phyloP scores from a whole-genome alignment of 2,888 invertebrate species.

The Yponomeuta plumbellus region DNA sequence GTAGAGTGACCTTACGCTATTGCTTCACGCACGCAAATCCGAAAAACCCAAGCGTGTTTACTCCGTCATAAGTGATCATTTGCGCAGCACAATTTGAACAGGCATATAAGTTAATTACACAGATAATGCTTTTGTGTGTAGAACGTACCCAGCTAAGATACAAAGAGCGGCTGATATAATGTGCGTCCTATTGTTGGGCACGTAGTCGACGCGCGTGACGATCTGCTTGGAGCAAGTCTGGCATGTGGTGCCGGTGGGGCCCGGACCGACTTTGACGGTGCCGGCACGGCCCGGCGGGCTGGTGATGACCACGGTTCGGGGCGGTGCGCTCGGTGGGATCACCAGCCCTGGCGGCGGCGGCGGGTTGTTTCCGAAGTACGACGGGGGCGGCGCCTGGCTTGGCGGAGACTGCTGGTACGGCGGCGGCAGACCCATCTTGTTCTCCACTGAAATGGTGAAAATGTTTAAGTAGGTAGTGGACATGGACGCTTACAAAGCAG shows the following conservation, averaged over 20 bases:
- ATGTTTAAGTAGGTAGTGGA: not conserved
- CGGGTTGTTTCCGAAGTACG: slow-evolving; percentile 62
- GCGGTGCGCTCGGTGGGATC: slow-evolving; percentile 37
- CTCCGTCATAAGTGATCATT: too few species aligned
- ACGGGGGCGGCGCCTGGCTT: slow-evolving; percentile 60
- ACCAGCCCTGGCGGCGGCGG: slow-evolving; percentile 52
- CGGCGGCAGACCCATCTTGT: slow-evolving; percentile 68
- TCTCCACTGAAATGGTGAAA: slow-evolving; percentile 60
- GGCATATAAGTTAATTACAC: not conserved
- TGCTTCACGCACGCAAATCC: too few species aligned
- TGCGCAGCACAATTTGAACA: too few species aligned
- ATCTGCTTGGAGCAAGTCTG: slow-evolving; percentile 57
- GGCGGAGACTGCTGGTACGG: slow-evolving; percentile 58
- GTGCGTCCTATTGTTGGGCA: slow-evolving; percentile 65
- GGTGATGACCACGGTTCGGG: slow-evolving; percentile 56
- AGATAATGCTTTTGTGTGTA: slow-evolving; percentile 10
- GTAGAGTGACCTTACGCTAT: too few species aligned
- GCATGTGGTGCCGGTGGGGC: slow-evolving; percentile 60
- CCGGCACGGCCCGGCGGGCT: slow-evolving; percentile 27
- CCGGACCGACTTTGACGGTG: slow-evolving; percentile 53
- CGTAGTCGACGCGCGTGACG: slow-evolving; percentile 60
- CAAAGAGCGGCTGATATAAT: slow-evolving; percentile 66
- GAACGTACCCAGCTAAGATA: slow-evolving; percentile 58
- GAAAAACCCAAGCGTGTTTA: too few species aligned
- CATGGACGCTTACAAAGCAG: too few species aligned